A percentile compares a stretch with the other conserved stretches of the same genome.
Conservation (phyloP, 1,140 invertebrate genomes). For the Mamestra configurata region DNA sequence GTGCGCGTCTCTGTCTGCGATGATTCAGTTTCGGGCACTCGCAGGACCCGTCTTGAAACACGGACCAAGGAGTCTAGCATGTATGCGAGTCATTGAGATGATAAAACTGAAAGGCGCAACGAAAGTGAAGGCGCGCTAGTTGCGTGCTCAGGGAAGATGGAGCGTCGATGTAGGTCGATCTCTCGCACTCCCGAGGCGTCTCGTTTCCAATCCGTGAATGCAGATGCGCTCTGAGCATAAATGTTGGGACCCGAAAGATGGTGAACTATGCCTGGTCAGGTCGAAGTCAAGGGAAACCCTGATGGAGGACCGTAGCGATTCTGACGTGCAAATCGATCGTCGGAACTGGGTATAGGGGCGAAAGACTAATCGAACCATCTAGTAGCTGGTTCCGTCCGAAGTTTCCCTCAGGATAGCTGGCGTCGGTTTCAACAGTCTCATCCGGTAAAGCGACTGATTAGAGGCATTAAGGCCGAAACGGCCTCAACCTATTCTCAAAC, state of each 20-base stretch:
- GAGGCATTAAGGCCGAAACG: slow-evolving; percentile 93
- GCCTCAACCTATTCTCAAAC: slow-evolving; percentile 96
- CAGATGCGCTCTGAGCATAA: slow-evolving; percentile 91
- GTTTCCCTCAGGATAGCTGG: slow-evolving; percentile 96
- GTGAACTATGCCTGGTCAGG: slow-evolving; percentile 96
- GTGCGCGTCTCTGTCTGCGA: slow-evolving; percentile 92
- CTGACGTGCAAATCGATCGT: slow-evolving; percentile 98
- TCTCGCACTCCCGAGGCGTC: slow-evolving; percentile 73
- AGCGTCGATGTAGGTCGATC: slow-evolving; percentile 58
- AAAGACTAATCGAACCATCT: slow-evolving; percentile 98
- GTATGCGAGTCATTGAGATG: slow-evolving; percentile 92
- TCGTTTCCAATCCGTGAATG: slow-evolving; percentile 85
- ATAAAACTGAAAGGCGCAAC: slow-evolving; percentile 91
- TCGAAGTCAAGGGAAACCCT: slow-evolving; percentile 95
- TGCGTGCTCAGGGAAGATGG: slow-evolving; percentile 86
- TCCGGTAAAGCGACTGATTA: slow-evolving; percentile 96
- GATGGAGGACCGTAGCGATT: slow-evolving; percentile 95
- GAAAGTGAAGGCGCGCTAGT: slow-evolving; percentile 89
- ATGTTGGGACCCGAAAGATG: slow-evolving; percentile 96
- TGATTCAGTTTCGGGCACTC: slow-evolving; percentile 87
- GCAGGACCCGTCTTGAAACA: slow-evolving; percentile 97
- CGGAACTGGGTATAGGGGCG: slow-evolving; percentile 96
- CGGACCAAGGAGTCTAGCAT: slow-evolving; percentile 97
- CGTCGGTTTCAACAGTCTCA: slow-evolving; percentile 89
- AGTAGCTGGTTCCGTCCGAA: slow-evolving; percentile 97